Percentiles rank a stretch among this genome's conserved stretches.
phyloP scores from a whole-genome alignment of 2,797 vertebrate species.

The Alectoris magna region DNA sequence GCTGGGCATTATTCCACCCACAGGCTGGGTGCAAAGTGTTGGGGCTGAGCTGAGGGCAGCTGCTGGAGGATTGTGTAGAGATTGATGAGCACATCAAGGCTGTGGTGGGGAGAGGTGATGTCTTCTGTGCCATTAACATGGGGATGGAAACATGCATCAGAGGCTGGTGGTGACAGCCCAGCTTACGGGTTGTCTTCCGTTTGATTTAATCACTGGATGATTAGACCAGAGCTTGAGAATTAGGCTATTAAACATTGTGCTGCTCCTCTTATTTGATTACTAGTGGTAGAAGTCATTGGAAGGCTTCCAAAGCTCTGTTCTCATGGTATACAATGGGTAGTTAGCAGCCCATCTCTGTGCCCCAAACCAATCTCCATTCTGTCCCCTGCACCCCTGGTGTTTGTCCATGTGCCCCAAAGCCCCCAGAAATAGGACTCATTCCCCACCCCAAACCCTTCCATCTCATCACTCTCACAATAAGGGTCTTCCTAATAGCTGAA shows the following conservation, averaged over 20 bases:
- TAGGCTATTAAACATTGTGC: neutral
- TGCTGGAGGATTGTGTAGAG: neutral
- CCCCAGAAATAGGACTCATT: neutral
- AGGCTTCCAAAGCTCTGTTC: neutral
- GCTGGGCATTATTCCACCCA: neutral
- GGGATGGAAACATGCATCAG: neutral
- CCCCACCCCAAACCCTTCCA: neutral
- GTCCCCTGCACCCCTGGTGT: neutral
- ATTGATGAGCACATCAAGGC: neutral
- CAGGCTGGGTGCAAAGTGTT: accelerated
- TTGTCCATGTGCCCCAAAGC: neutral
- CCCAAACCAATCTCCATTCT: neutral
- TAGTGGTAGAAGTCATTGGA: conserved; percentile 1
- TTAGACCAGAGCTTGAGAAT: conserved; percentile 19
- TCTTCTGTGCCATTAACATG: neutral
- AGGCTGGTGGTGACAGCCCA: neutral
- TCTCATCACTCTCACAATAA: neutral
- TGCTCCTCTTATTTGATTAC: neutral
- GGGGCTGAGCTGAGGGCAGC: neutral
- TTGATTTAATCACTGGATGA: conserved; percentile 34
- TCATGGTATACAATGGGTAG: neutral
- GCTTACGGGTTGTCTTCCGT: neutral
- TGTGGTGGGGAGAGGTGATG: neutral
- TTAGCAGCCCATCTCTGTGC: neutral
- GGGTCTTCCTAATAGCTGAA: neutral